Base-by-base conservation (phyloP, 1,140 invertebrate genomes). In the Trichonephila clavipes region DNA sequence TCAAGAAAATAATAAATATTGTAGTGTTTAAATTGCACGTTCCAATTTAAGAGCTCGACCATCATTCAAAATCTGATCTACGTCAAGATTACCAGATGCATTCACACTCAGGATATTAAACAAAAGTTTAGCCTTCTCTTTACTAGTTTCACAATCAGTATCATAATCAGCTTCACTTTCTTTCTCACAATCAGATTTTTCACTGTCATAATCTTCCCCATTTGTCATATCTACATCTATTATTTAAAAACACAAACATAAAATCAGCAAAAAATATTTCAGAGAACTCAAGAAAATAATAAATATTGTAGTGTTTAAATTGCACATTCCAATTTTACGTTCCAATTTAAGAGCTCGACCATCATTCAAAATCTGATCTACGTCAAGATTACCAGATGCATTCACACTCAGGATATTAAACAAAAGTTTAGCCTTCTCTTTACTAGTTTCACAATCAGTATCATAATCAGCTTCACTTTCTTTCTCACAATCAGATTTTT, bases 161-260 rank as follows among this genome's bases (percentile, higher is more conserved):
- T 97, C 97, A 2, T 97, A 96, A 95, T 97, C 97, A 83, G 96
- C 95, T 94, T 96, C 96, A 85, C 96, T 96, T 92, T 97, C 97
- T 92, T 95, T 95, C 94, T 96, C 96, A 94, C 96, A 96, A 88
- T 96, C 95, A 59, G 93, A 85, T 85, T 44, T 82, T 14, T 94
- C 94, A 83, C 94, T 95, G 90, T 95, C 92, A 66, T 95, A 95
- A 72, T 95, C 95, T 58, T 94, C 94, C 12, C 94, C 94, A 90
- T 95, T 95, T 66, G 94, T 92, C 77, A 95, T 94, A 88, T 94
- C 94, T n/a, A 94, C 72, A 77, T 94, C 94, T 94, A 58, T 19
- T 86, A 93, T 77, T 77, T 40, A 4, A 40, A 16, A 34, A 77
- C 8, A 77, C 19, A 66, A 64, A 82, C 10, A 51, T 77, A 85